A percentile compares a stretch with the other conserved stretches of the same genome.
Conservation (phyloP, 2,888 invertebrate genomes). For the Thelaira solivaga region DNA sequence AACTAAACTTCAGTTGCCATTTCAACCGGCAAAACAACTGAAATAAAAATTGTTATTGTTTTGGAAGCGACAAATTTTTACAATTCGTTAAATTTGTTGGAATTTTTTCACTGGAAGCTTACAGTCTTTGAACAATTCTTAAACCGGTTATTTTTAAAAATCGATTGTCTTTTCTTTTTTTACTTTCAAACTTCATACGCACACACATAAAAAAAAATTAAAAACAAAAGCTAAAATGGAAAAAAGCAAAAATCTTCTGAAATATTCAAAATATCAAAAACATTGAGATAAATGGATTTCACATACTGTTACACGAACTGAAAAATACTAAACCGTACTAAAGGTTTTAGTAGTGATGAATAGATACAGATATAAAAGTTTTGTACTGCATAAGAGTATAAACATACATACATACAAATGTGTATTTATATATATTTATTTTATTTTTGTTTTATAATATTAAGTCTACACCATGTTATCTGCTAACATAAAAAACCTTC, state of each 20-base stretch:
- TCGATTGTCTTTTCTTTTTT: too few species aligned
- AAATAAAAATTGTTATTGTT: too few species aligned
- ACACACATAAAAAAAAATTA: slow-evolving; percentile 9
- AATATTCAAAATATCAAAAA: slow-evolving; percentile 71
- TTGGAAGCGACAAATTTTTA: too few species aligned
- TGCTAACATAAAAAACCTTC: background rate
- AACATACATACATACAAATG: background rate
- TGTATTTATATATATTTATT: slow-evolving; percentile 1
- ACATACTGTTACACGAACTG: slow-evolving; percentile 62
- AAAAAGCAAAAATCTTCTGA: slow-evolving; percentile 65
- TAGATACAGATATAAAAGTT: background rate
- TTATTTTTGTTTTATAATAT: slow-evolving; percentile 20
- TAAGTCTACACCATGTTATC: slow-evolving; percentile 41
- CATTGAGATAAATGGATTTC: slow-evolving; percentile 58
- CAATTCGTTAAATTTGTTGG: too few species aligned
- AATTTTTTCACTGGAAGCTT: too few species aligned
- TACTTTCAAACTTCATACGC: too few species aligned
- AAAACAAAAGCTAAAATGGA: background rate
- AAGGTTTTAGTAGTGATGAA: slow-evolving; percentile 66
- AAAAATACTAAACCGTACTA: slow-evolving; percentile 51
- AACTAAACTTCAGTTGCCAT: too few species aligned
- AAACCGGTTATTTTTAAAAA: too few species aligned
- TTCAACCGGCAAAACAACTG: too few species aligned
- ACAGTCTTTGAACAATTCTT: too few species aligned
- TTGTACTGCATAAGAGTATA: too few species aligned